Base-by-base conservation (phyloP, 2,797 vertebrate species). In the Gadopsis marmoratus region DNA sequence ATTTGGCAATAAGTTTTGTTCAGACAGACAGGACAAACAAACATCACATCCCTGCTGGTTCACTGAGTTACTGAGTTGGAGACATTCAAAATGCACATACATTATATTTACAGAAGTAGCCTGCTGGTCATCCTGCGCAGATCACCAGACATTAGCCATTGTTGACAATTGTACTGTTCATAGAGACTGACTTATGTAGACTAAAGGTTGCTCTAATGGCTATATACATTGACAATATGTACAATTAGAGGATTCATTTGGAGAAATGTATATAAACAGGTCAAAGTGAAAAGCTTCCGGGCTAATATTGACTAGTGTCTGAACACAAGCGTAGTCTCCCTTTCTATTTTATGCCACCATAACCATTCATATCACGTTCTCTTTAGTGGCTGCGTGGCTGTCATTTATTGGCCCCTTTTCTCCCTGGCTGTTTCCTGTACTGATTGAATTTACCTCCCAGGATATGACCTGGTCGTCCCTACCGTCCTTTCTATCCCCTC, bases 381-480 rank as follows among this genome's bases (percentile, higher is more conserved):
- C 83, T 73, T 37, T 55, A 31, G 74, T 79, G 76, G 48, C 68
- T 47, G 67, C 73, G 51, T 48, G 73, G 73, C 84, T 86, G 79
- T 35, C 75, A 83, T 90, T 90, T 87, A 90, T 89, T 89, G 86
- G 80, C 63, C 59, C 59, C 33, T 65, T 80, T 85, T 84, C 80
- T 86, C 76, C 43, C 74, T 39, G 72, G 75, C 87, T 81, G 84
- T 84, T 93, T 94, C 93, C 93, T 89, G 89, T 85, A 81, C 74
- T 93, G 90, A 94, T 94, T 93, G 76, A 92, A 93, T 94, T 93
- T 88, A 84, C 82, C 84, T 90, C 86, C 67, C 84, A 91, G 86
- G 89, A 93, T 91, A 80, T 88, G 88, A 91, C 89, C 84, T 78
- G 86, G 21, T 68, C 62, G 1, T 80, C 77, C 78, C 62, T 23